These are phyloP conservation scores for Heliconius melpomene DNA, from an alignment of 1,140 invertebrate species.

Conservation along the genomic window DNA sequence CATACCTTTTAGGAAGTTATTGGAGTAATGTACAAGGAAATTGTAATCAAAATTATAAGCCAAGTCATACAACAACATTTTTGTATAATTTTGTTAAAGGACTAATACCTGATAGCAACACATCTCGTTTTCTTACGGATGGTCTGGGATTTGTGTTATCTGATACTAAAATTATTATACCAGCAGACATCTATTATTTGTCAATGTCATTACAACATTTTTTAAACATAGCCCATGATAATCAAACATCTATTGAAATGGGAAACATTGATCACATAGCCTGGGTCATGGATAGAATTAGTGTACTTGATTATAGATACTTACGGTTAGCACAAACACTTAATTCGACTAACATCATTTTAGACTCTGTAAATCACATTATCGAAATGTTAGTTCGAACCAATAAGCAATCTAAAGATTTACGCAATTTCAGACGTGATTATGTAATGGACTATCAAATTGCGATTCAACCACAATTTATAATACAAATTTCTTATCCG, in stretches of 20 bases:
- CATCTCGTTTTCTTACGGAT: constrained; percentile 63
- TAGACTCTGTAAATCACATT: constrained; percentile 78
- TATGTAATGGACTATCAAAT: constrained; percentile 48
- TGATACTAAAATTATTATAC: constrained; percentile 69
- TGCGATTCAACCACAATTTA: constrained; percentile 71
- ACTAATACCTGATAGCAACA: constrained; percentile 53
- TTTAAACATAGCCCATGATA: constrained; percentile 56
- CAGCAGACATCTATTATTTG: constrained; percentile 80
- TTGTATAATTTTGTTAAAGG: constrained; percentile 72
- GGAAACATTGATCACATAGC: constrained; percentile 76
- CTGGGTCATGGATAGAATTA: constrained; percentile 76
- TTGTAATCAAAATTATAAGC: constrained; percentile 69
- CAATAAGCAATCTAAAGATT: constrained; percentile 38
- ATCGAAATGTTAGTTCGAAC: constrained; percentile 62
- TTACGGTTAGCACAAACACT: constrained; percentile 74
- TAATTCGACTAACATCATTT: constrained; percentile 81
- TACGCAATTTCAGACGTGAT: constrained; percentile 29
- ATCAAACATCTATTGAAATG: constrained; percentile 60
- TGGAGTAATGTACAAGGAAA: constrained; percentile 71
- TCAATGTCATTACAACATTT: constrained; percentile 77
- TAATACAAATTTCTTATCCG: constrained; percentile 81
- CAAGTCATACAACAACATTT: constrained; percentile 69
- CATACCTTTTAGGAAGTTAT: constrained; percentile 69
- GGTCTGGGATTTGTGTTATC: constrained; percentile 60
- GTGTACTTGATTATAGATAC: constrained; percentile 69